phyloP scores from a whole-genome alignment of 2,888 invertebrate genomes.

The Drosophila longiperda region DNA sequence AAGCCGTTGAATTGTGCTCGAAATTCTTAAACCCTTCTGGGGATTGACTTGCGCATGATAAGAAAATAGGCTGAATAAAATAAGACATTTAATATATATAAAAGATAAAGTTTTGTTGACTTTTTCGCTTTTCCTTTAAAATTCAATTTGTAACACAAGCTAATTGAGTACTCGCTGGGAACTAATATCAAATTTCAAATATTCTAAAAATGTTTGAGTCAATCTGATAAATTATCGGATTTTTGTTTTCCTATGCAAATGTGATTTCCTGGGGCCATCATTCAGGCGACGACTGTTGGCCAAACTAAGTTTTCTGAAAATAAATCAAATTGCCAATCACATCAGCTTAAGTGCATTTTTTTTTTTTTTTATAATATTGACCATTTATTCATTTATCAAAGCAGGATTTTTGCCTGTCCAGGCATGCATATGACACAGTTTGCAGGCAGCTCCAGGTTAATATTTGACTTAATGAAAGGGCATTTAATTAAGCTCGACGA shows the following conservation, averaged over 20 bases:
- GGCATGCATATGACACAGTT: conserved; percentile 41
- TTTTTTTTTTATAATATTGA: neutral
- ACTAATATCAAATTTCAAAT: neutral
- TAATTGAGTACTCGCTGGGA: neutral
- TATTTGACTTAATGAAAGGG: conserved; percentile 71
- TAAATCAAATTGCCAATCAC: conserved; percentile 75
- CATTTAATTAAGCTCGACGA: conserved; percentile 64
- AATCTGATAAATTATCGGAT: conserved; percentile 1
- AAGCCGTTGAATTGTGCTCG: conserved; percentile 29
- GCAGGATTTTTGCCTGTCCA: neutral
- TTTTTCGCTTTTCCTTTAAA: neutral
- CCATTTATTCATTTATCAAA: conserved; percentile 24
- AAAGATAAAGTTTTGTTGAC: neutral
- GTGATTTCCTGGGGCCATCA: conserved; percentile 29
- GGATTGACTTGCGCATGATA: conserved; percentile 1
- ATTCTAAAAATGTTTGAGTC: too few relatives aligned
- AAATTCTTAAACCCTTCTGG: neutral
- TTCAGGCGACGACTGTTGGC: conserved; percentile 36
- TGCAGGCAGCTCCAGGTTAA: conserved; percentile 49
- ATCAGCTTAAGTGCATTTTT: conserved; percentile 48
- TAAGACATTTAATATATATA: neutral
- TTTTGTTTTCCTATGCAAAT: conserved; percentile 33
- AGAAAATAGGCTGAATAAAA: conserved; percentile 7
- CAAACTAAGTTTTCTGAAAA: conserved; percentile 63
- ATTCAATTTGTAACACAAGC: neutral